Evolutionary conservation across 2,797 vertebrate genomes (phyloP).

Genomic region (Smutsia temminckii): DNA sequence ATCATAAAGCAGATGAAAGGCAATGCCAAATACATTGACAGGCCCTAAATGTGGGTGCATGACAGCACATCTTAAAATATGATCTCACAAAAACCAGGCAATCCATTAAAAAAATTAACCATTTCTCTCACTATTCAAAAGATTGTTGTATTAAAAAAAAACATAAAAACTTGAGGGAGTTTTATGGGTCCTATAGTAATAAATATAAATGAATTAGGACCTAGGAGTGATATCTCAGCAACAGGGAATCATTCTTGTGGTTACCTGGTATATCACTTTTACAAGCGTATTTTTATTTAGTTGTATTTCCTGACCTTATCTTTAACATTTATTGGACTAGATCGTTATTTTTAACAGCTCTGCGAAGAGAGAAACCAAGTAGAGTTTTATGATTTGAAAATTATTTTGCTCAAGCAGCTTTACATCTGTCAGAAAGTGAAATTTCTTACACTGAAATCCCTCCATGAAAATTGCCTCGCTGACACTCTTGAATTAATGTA

Average conservation of each 20-base stretch:
- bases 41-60: background rate
- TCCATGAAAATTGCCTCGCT: conserved; percentile 38
- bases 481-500: conserved; percentile 19
- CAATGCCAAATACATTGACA: background rate
- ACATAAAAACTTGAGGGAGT: background rate
- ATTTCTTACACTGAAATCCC: conserved; percentile 46
- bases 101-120: background rate
- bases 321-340: conserved; percentile 52
- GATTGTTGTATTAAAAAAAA: conserved; percentile 34
- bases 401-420: conserved; percentile 50
- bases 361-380: conserved; percentile 54
- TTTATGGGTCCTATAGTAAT: conserved; percentile 47
- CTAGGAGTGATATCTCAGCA: conserved; percentile 16
- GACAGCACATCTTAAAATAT: conserved; percentile 30
- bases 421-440: conserved; percentile 17
- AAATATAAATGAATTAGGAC: conserved; percentile 50
- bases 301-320: conserved; percentile 51
- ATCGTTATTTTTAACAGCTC: conserved; percentile 67
- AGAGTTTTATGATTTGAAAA: conserved; percentile 56
- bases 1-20: background rate
- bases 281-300: conserved; percentile 59
- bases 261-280: conserved; percentile 65
- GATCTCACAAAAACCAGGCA: background rate
- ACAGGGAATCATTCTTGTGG: background rate
- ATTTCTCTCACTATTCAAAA: conserved; percentile 11